phyloP scores from a whole-genome alignment of 2,888 invertebrate species.

The Ceramica pisi region DNA sequence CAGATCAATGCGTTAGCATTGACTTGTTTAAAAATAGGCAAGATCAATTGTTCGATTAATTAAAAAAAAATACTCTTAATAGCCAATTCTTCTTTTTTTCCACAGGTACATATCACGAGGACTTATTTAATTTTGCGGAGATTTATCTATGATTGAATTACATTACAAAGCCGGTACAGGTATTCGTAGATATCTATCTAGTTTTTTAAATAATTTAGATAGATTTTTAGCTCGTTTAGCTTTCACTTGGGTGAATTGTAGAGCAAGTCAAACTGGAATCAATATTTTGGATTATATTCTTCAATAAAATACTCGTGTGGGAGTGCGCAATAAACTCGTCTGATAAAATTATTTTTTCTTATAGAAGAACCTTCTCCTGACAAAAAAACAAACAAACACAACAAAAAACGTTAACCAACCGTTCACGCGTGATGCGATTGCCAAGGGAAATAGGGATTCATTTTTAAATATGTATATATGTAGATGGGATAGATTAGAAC shows the following conservation, averaged over 20 bases:
- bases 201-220: neutral
- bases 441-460: too few relatives aligned
- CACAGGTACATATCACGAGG: neutral
- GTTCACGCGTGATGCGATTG: too few relatives aligned
- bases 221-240: neutral
- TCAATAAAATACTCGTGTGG: constrained; percentile 16
- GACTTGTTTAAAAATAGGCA: neutral
- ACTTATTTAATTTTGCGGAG: neutral
- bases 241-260: constrained; percentile 12
- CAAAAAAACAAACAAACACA: too few relatives aligned
- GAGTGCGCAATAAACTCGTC: constrained; percentile 1
- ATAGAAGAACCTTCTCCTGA: too few relatives aligned
- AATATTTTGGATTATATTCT: constrained; percentile 4
- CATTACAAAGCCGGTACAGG: neutral
- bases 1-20: too few relatives aligned
- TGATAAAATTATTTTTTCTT: too few relatives aligned
- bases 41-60: neutral
- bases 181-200: neutral
- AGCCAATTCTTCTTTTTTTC: neutral
- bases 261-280: constrained; percentile 4
- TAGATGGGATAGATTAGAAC: too few relatives aligned
- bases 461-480: too few relatives aligned
- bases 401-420: too few relatives aligned
- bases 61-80: neutral
- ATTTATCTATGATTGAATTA: constrained; percentile 8